These are phyloP conservation scores for Spheniscus humboldti DNA, from an alignment of 2,797 vertebrate genomes.

Conservation along the genomic window DNA sequence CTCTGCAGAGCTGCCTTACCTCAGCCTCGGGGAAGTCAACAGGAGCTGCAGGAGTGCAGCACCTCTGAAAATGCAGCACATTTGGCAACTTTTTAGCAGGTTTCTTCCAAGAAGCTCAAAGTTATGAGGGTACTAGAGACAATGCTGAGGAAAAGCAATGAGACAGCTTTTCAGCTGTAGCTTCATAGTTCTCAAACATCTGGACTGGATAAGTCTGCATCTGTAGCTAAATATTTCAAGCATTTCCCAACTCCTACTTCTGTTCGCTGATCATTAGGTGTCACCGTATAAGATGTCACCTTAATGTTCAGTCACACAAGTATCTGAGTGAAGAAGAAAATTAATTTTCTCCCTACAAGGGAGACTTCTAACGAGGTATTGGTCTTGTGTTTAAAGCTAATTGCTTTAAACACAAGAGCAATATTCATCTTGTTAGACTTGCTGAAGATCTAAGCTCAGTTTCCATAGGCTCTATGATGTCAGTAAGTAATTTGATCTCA, in stretches of 20 bases:
- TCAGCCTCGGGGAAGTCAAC: not conserved
- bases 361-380: not conserved
- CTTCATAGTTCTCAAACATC: not conserved
- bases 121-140: not conserved
- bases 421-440: not conserved
- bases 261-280: not conserved
- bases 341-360: not conserved
- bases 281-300: not conserved
- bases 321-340: not conserved
- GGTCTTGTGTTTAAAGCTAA: not conserved
- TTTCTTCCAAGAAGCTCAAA: not conserved
- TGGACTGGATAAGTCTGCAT: not conserved
- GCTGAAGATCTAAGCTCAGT: not conserved
- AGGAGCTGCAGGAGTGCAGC: not conserved
- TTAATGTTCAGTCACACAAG: not conserved
- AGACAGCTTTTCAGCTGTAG: not conserved
- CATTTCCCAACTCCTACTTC: not conserved
- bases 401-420: not conserved
- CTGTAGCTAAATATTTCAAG: not conserved
- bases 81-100: not conserved
- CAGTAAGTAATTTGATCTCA: not conserved
- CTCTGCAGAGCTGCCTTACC: not conserved
- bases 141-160: not conserved
- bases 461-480: not conserved
- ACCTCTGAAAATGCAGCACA: slow-evolving; percentile 45